A percentile compares a stretch with the other conserved stretches of the same genome.
Conservation (phyloP, 2,113 vertebrate genomes). For the Bos javanicus region DNA sequence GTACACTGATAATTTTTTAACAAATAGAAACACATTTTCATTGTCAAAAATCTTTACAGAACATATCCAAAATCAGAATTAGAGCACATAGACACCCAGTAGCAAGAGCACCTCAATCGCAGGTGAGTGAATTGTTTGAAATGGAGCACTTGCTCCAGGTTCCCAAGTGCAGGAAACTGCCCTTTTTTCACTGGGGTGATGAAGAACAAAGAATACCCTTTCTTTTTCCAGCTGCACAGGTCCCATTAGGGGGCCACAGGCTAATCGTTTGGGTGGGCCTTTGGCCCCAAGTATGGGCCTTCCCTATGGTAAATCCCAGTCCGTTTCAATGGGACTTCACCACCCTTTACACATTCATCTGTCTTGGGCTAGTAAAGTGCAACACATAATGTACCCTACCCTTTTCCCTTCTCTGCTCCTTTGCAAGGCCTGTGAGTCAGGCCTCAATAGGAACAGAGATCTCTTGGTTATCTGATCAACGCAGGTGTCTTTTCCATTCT, state of each 20-base stretch:
- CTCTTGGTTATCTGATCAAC: conserved; percentile 40
- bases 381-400: conserved; percentile 45
- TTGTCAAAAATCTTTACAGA: conserved; percentile 72
- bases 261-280: not conserved
- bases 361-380: conserved; percentile 64
- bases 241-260: not conserved
- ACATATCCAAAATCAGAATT: conserved; percentile 57
- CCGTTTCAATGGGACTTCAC: not conserved
- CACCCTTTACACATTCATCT: conserved; percentile 53
- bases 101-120: conserved; percentile 71
- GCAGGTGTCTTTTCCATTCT: conserved; percentile 43
- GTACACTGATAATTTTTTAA: conserved; percentile 73
- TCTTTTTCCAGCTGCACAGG: not conserved
- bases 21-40: conserved; percentile 73
- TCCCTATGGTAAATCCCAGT: not conserved
- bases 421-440: not conserved
- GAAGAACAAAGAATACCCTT: not conserved
- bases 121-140: conserved; percentile 48
- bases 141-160: conserved; percentile 35
- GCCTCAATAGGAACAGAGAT: conserved; percentile 17
- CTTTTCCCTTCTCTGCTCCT: not conserved
- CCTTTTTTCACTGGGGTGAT: conserved; percentile 20
- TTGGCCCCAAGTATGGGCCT: not conserved
- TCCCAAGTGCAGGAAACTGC: conserved; percentile 49
- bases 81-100: conserved; percentile 63